Conservation (phyloP, 2,113 vertebrate species). For the Numenius arquata region DNA sequence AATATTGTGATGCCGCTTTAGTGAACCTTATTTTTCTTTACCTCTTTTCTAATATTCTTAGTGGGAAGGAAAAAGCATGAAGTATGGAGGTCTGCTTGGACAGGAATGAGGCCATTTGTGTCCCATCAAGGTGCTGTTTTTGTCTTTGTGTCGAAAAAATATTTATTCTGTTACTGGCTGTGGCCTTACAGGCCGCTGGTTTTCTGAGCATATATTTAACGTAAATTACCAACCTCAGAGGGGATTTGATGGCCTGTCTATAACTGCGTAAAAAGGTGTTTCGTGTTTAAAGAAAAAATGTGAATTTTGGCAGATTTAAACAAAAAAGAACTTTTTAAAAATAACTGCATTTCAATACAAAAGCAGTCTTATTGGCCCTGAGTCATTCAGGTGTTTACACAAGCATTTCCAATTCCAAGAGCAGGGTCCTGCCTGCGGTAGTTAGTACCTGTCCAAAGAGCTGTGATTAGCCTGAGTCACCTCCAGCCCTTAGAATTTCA, state of each 20-base stretch:
- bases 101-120: background rate
- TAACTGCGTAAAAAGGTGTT: background rate
- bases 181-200: background rate
- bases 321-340: background rate
- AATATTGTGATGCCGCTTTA: background rate
- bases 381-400: background rate
- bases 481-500: background rate
- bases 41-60: background rate
- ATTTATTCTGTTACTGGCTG: background rate
- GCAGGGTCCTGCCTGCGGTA: background rate
- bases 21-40: background rate
- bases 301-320: background rate
- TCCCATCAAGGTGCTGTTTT: background rate
- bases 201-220: background rate
- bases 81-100: background rate
- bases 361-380: background rate
- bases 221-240: background rate
- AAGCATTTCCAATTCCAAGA: background rate
- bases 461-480: background rate
- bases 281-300: background rate
- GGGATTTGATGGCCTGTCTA: background rate
- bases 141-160: background rate
- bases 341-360: background rate
- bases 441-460: background rate
- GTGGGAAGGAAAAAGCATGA: background rate